A percentile compares a stretch with the other conserved stretches of the same genome.
Evolutionary conservation across 2,888 invertebrate species (phyloP).

Genomic region (Acrocera orbiculus): DNA sequence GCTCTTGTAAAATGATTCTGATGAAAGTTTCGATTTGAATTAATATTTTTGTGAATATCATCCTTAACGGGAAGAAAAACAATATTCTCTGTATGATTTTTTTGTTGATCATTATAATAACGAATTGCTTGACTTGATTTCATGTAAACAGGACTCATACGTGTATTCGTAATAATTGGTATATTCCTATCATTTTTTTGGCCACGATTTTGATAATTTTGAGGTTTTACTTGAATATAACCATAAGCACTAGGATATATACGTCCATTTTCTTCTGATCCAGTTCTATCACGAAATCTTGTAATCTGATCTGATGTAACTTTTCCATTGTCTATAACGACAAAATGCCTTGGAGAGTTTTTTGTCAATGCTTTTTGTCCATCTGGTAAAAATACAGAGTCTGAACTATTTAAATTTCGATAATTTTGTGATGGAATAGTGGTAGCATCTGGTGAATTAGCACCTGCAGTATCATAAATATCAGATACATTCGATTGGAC

Average conservation of each 20-base stretch:
- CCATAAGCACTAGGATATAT: conserved; percentile 17
- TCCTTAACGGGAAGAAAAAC: conserved; percentile 7
- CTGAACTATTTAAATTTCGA: no score
- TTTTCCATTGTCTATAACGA: conserved; percentile 24
- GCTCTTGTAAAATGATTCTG: no score
- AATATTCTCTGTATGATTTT: conserved; percentile 1
- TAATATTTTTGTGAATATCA: conserved; percentile 9
- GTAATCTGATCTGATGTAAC: conserved; percentile 14
- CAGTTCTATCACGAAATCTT: no score
- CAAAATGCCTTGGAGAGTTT: conserved; percentile 19
- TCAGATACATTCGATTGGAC: conserved; percentile 25
- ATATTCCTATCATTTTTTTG: conserved; percentile 21
- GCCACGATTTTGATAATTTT: conserved; percentile 11
- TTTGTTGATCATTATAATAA: no score
- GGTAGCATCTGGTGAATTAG: no score
- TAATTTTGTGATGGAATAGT: no score
- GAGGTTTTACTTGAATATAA: conserved; percentile 16
- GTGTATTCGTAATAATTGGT: conserved; percentile 18
- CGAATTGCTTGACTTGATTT: no score
- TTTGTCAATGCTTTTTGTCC: conserved; percentile 14
- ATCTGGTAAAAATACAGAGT: conserved; percentile 13
- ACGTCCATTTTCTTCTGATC: conserved; percentile 14
- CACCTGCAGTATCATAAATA: conserved; percentile 16
- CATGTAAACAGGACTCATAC: conserved; percentile 26
- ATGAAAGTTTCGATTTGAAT: conserved; percentile 1